Conservation (phyloP, 2,797 vertebrate species). For the Gouania willdenowi region DNA sequence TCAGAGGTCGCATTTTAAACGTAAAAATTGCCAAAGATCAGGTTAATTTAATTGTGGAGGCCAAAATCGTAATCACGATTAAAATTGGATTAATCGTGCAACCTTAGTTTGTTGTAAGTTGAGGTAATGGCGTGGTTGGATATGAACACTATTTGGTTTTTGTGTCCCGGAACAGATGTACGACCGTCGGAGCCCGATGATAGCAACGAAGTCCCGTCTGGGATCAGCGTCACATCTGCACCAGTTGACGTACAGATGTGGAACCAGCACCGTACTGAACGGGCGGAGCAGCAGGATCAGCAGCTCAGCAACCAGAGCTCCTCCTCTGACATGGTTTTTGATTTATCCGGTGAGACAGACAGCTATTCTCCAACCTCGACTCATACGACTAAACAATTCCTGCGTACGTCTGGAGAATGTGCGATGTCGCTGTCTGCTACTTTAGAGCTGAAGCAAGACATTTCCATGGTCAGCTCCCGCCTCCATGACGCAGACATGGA, state of each 20-base stretch:
- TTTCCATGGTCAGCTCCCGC: slow-evolving; percentile 11
- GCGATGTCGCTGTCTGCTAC: slow-evolving; percentile 11
- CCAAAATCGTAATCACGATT: no score
- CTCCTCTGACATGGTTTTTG: slow-evolving; percentile 17
- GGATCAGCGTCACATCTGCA: background rate
- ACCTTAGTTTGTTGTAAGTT: no score
- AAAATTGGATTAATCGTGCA: no score
- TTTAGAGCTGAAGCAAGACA: slow-evolving; percentile 19
- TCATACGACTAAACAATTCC: slow-evolving; percentile 4
- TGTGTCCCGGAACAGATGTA: slow-evolving; percentile 29
- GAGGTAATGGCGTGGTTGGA: no score
- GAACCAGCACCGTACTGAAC: slow-evolving; percentile 10
- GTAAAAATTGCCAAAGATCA: no score
- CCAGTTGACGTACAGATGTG: slow-evolving; percentile 10
- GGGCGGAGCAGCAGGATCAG: background rate
- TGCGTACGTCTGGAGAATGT: slow-evolving; percentile 10
- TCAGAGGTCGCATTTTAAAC: no score
- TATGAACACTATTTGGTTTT: no score
- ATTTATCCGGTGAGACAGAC: slow-evolving; percentile 31
- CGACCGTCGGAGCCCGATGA: slow-evolving; percentile 1
- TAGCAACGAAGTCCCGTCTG: slow-evolving; percentile 13
- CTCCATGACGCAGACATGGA: slow-evolving; percentile 46
- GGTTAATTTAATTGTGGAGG: no score
- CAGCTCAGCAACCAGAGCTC: slow-evolving; percentile 17
- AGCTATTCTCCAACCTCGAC: background rate